These are phyloP conservation scores for Mixornis gularis DNA, from an alignment of 2,113 vertebrate genomes.

Conservation along the genomic window DNA sequence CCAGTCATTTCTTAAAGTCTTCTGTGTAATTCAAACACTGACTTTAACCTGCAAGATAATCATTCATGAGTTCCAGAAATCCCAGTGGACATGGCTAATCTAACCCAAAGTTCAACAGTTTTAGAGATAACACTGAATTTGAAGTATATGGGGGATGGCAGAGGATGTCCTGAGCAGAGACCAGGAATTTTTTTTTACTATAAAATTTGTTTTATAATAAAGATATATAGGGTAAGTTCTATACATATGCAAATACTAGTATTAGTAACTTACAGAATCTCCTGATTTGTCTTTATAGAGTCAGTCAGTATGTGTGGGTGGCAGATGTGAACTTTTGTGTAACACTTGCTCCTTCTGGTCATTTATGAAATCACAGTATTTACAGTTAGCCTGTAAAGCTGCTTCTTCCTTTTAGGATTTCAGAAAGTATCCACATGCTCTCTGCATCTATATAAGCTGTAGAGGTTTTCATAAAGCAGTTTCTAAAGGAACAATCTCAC, in stretches of 20 bases:
- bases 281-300: not conserved
- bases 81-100: not conserved
- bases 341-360: not conserved
- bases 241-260: not conserved
- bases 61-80: not conserved
- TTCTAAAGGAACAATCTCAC: not conserved
- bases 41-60: not conserved
- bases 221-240: not conserved
- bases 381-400: not conserved
- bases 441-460: not conserved
- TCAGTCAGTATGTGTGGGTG: not conserved
- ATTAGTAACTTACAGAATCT: not conserved
- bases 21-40: not conserved
- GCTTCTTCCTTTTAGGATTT: not conserved
- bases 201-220: not conserved
- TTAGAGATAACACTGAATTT: not conserved
- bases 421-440: not conserved
- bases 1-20: not conserved
- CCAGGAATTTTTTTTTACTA: not conserved
- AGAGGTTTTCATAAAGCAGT: not conserved
- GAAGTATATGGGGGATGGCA: not conserved
- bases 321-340: not conserved
- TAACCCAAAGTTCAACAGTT: not conserved
- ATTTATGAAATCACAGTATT: not conserved
- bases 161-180: not conserved